These are phyloP conservation scores for Aphelenchoides besseyi DNA, from an alignment of 1,140 invertebrate species.

Conservation along the genomic window DNA sequence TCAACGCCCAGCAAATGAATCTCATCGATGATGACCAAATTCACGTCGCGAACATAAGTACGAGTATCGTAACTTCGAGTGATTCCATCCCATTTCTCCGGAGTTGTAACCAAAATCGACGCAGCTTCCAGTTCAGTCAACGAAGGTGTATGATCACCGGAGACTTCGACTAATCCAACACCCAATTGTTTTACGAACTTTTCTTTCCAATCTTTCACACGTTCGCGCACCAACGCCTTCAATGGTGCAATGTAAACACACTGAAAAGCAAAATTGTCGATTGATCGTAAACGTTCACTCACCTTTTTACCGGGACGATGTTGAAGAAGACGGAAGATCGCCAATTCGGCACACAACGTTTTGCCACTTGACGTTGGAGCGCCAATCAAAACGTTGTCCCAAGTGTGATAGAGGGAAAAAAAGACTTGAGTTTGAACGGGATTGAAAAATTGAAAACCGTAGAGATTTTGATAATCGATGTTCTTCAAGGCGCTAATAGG, in stretches of 20 bases:
- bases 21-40: conserved; percentile 93
- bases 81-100: conserved; percentile 99
- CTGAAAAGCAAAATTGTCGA: conserved; percentile 67
- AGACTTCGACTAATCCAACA: conserved; percentile 75
- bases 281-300: background rate
- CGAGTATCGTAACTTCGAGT: conserved; percentile 94
- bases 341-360: conserved; percentile 94
- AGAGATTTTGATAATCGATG: conserved; percentile 75
- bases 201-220: conserved; percentile 92
- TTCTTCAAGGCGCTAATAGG: conserved; percentile 80
- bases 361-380: conserved; percentile 98
- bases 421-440: conserved; percentile 99
- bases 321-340: conserved; percentile 88
- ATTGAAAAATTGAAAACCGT: conserved; percentile 92
- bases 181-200: conserved; percentile 75
- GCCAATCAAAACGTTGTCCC: conserved; percentile 68
- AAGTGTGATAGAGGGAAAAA: conserved; percentile 85
- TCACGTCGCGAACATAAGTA: conserved; percentile 85
- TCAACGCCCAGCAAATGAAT: conserved; percentile 86
- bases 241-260: conserved; percentile 96
- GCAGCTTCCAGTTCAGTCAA: conserved; percentile 77
- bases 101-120: conserved; percentile 93
- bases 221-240: conserved; percentile 91
- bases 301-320: conserved; percentile 79
- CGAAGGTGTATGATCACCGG: conserved; percentile 91